These are phyloP conservation scores for Crotalus helleri DNA, from an alignment of 2,113 vertebrate species.

Conservation along the genomic window DNA sequence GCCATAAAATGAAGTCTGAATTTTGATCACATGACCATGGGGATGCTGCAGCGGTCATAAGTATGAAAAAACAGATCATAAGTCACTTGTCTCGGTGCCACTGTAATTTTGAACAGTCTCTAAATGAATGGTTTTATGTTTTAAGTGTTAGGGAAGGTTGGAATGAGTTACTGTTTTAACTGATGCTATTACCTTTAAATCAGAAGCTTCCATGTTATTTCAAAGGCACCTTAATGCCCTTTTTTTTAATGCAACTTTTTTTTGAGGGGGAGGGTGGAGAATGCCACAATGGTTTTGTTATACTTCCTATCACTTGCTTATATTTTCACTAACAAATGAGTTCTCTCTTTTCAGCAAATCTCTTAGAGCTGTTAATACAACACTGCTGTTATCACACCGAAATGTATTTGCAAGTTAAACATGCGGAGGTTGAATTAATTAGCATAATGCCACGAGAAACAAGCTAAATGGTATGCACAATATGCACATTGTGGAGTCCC, in stretches of 20 bases:
- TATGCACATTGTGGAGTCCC: slow-evolving; percentile 51
- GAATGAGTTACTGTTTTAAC: neutral
- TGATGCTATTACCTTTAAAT: neutral
- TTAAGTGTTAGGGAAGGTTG: neutral
- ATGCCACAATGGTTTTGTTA: neutral
- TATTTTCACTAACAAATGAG: slow-evolving; percentile 33
- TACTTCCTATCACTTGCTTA: neutral
- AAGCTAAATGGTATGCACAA: slow-evolving; percentile 55
- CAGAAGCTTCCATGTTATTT: neutral
- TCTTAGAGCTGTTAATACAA: slow-evolving; percentile 51
- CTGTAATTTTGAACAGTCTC: neutral
- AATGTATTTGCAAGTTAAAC: slow-evolving; percentile 59
- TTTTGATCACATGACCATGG: too few species aligned
- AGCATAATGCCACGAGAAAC: slow-evolving; percentile 53
- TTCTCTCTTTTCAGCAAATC: slow-evolving; percentile 49
- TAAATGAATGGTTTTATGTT: neutral
- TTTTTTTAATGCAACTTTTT: neutral
- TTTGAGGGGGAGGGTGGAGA: neutral
- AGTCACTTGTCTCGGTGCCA: too few species aligned
- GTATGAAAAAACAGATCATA: too few species aligned
- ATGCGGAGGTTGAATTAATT: slow-evolving; percentile 64
- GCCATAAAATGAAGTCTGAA: too few species aligned
- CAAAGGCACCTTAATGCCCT: neutral
- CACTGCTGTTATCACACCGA: slow-evolving; percentile 49
- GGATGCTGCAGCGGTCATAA: too few species aligned